These are phyloP conservation scores for Agrochola lota DNA, from an alignment of 2,888 invertebrate genomes.

Conservation along the genomic window DNA sequence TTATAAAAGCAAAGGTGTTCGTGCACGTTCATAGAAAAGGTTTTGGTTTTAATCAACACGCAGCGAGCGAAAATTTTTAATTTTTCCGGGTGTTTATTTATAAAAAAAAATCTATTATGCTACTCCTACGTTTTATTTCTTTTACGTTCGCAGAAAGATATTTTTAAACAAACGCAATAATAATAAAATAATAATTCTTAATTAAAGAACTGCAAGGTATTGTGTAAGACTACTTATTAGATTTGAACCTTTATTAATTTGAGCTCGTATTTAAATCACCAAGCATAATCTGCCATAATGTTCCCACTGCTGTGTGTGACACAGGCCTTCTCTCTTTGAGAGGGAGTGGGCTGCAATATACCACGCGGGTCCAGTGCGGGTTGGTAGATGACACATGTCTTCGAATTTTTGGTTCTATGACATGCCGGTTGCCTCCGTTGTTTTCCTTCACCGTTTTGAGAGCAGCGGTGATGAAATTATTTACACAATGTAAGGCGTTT, in stretches of 20 bases:
- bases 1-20: neutral
- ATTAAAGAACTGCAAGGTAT: neutral
- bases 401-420: too few relatives aligned
- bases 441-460: too few relatives aligned
- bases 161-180: neutral
- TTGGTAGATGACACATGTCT: too few relatives aligned
- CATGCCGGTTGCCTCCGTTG: too few relatives aligned
- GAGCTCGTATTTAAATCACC: neutral
- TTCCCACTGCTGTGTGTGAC: too few relatives aligned
- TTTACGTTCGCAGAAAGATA: neutral
- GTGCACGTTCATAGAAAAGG: neutral
- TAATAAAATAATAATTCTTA: neutral
- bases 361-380: too few relatives aligned
- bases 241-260: neutral
- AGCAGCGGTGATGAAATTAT: too few relatives aligned
- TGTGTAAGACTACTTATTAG: neutral
- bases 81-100: neutral
- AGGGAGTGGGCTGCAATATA: too few relatives aligned
- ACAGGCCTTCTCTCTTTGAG: too few relatives aligned
- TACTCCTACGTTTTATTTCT: neutral
- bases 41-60: slow-evolving; percentile 3
- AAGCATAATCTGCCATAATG: neutral
- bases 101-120: neutral
- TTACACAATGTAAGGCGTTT: too few relatives aligned
- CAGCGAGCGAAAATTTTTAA: slow-evolving; percentile 2